Evolutionary conservation across 2,113 vertebrate species (phyloP).

Genomic region (Tetrao urogallus): DNA sequence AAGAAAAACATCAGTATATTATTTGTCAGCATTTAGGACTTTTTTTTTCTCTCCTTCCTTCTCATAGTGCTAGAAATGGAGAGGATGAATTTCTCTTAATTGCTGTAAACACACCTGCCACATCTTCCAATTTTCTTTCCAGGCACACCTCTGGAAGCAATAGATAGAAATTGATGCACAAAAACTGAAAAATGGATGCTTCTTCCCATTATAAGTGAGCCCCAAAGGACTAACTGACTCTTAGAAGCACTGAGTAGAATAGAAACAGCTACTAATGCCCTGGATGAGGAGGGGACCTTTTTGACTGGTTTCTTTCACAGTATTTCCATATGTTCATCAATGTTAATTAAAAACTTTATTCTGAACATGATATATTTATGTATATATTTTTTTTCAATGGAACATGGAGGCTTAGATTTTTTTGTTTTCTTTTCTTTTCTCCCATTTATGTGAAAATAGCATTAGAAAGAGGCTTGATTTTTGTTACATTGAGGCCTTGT

Average conservation of each 20-base stretch:
- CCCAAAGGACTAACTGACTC: background rate
- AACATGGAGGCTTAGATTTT: background rate
- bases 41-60: background rate
- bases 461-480: background rate
- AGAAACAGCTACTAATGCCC: background rate
- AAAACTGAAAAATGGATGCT: background rate
- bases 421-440: too few species aligned
- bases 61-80: background rate
- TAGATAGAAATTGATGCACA: background rate
- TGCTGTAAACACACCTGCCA: background rate
- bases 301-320: background rate
- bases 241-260: background rate
- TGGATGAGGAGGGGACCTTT: background rate
- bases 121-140: background rate
- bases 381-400: background rate
- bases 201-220: background rate
- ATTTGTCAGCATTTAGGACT: background rate
- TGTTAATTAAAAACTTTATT: background rate
- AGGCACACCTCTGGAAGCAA: background rate
- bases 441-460: background rate
- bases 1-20: background rate
- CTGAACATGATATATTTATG: background rate
- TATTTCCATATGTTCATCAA: background rate
- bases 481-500: background rate
- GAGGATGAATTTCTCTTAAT: background rate